A percentile compares a stretch with the other conserved stretches of the same genome.
Evolutionary conservation across 2,797 vertebrate species (phyloP).

Genomic region (Enteromius paludinosus): DNA sequence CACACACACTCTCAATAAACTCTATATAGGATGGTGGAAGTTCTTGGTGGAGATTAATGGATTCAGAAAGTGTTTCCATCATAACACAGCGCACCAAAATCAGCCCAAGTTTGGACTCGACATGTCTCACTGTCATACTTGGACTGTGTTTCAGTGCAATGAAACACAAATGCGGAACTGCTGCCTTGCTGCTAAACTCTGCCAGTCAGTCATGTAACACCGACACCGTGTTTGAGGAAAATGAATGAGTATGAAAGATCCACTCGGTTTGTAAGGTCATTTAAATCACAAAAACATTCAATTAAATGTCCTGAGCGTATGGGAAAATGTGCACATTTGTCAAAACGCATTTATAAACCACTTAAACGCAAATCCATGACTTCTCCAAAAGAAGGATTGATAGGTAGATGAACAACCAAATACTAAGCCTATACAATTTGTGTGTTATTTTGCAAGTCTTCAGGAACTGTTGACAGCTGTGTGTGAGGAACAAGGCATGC

Average conservation of each 20-base stretch:
- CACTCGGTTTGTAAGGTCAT: neutral
- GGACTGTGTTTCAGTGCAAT: conserved; percentile 22
- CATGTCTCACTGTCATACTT: conserved; percentile 14
- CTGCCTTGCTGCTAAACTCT: conserved; percentile 64
- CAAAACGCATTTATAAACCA: neutral
- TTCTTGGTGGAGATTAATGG: conserved; percentile 29
- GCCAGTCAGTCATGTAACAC: conserved; percentile 53
- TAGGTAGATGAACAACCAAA: neutral
- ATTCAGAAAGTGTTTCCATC: conserved; percentile 39
- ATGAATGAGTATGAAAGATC: conserved; percentile 14
- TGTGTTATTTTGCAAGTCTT: neutral
- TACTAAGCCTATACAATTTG: neutral
- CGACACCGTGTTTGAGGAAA: conserved; percentile 39
- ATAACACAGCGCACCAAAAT: conserved; percentile 23
- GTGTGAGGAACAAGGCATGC: neutral
- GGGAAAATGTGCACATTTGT: neutral
- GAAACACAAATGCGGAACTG: conserved; percentile 61
- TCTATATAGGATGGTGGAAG: conserved; percentile 17
- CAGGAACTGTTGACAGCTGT: neutral
- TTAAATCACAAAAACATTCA: conserved; percentile 15
- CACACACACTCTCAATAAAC: conserved; percentile 22
- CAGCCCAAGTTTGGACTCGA: conserved; percentile 6
- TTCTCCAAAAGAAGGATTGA: neutral
- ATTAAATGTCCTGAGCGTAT: neutral
- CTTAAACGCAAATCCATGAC: neutral